A percentile compares a stretch with the other conserved stretches of the same genome.
phyloP scores from a whole-genome alignment of 2,113 vertebrate genomes.

The Peromyscus polionotus region DNA sequence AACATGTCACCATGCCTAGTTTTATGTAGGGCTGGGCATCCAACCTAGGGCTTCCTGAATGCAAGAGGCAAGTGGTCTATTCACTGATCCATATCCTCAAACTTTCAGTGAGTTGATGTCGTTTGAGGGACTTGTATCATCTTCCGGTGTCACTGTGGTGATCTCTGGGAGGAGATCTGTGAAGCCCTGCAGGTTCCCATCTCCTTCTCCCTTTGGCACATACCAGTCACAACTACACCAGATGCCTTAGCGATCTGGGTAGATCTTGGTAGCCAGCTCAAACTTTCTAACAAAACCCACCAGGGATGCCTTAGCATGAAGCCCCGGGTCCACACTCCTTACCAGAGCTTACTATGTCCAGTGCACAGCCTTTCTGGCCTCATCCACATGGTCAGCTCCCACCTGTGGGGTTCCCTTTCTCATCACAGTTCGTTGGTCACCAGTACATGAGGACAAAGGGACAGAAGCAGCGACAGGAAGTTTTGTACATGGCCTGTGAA shows the following conservation, averaged over 20 bases:
- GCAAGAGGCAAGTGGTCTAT: not conserved
- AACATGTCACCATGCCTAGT: not conserved
- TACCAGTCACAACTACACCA: not conserved
- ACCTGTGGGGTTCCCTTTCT: too few species aligned
- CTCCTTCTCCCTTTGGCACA: not conserved
- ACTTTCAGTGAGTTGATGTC: not conserved
- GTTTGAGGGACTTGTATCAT: not conserved
- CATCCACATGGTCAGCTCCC: too few species aligned
- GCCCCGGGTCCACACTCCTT: not conserved
- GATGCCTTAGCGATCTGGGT: not conserved
- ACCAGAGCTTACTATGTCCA: not conserved
- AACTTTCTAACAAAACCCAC: not conserved
- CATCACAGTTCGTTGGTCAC: too few species aligned
- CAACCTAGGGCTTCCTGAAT: not conserved
- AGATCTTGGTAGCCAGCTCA: not conserved
- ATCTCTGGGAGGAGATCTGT: not conserved
- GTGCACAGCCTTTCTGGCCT: not conserved
- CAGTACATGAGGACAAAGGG: too few species aligned
- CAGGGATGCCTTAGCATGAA: not conserved
- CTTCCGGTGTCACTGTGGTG: not conserved
- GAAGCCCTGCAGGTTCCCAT: not conserved
- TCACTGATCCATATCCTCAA: not conserved
- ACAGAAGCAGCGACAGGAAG: too few species aligned
- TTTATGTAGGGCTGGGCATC: not conserved
- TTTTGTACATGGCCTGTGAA: too few species aligned